Evolutionary conservation across 2,888 invertebrate species (phyloP).

Genomic region (Sminthurinus aureus): DNA sequence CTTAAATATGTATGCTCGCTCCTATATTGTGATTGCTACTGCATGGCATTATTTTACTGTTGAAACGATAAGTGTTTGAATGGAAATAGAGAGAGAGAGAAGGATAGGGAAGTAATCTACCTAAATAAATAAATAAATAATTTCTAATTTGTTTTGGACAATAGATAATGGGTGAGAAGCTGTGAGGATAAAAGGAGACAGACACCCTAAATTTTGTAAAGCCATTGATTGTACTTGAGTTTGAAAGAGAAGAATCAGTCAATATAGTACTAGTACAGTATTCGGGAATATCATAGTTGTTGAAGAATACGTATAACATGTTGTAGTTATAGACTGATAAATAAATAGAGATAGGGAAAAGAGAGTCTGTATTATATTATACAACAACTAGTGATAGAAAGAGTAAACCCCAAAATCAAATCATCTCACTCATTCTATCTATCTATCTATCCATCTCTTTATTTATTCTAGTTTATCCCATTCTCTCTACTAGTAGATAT

Average conservation of each 20-base stretch:
- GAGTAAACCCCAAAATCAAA: constrained; percentile 35
- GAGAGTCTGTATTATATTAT: too few species aligned
- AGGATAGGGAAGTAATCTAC: neutral
- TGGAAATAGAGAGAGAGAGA: neutral
- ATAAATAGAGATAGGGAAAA: too few species aligned
- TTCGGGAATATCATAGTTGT: too few species aligned
- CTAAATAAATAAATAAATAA: constrained; percentile 38
- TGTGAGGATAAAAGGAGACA: constrained; percentile 32
- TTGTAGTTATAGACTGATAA: too few species aligned
- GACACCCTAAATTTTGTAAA: constrained; percentile 28
- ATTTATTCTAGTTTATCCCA: too few species aligned
- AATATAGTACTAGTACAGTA: too few species aligned
- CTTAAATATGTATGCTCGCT: too few species aligned
- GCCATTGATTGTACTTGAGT: constrained; percentile 26
- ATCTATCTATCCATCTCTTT: neutral
- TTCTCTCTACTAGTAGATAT: too few species aligned
- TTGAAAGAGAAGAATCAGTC: too few species aligned
- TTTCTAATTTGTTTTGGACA: constrained; percentile 36
- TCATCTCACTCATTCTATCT: constrained; percentile 13
- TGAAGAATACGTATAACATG: too few species aligned
- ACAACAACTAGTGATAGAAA: neutral
- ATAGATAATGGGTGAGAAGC: constrained; percentile 35
- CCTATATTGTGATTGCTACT: too few species aligned
- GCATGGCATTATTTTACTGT: too few species aligned
- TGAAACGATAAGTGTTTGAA: neutral